Evolutionary conservation across 2,797 vertebrate genomes (phyloP), one percentile per base, ranked within the genome.

Genomic region (Poecilia wingei): DNA sequence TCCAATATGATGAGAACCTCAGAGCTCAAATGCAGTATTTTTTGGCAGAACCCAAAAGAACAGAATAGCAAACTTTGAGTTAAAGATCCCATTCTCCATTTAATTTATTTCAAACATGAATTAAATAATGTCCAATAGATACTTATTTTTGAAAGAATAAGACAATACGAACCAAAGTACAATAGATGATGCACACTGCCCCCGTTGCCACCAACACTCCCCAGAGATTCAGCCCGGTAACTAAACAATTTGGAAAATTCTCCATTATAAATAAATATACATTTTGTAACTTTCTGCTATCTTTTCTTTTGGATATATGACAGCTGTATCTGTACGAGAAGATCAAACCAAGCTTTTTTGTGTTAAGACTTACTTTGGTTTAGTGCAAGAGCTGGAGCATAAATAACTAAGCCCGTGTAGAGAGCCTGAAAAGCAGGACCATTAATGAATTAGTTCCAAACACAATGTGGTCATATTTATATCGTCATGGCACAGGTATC

Each of bases 381-480:
- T 28, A 97, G 84, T 53, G 96, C 96, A 12, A 97, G 94, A 75
- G 96, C 96, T 55, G 96, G 96, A 43, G 96, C 96, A 33, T 96
- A 97, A 81, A 97, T 96, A 72, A 96, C 96, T 92, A 97, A 87
- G 22, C 96, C 96, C 0, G 96, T 97, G 92, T 97, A 97, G 77
- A 97, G 88, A 59, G 64, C 87, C 96, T 97, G 85, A 78, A 76
- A 74, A 78, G 22, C 43, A 25, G 20, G 33, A 28, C 90, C 89
- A 95, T 96, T 95, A 96, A 88, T 76, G 90, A 79, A 96, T 95
- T 93, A 84, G 76, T 80, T 47, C 61, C 79, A 91, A 91, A 85
- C 72, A 84, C 22, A 79, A 61, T 28, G 79, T 79, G n/a, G 59
- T 43, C 57, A 25, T 49, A 55, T 86, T 87, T 28, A 91, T 85